A percentile compares a stretch with the other conserved stretches of the same genome.
Conservation (phyloP, 1,140 invertebrate species). For the Listronotus bonariensis region DNA sequence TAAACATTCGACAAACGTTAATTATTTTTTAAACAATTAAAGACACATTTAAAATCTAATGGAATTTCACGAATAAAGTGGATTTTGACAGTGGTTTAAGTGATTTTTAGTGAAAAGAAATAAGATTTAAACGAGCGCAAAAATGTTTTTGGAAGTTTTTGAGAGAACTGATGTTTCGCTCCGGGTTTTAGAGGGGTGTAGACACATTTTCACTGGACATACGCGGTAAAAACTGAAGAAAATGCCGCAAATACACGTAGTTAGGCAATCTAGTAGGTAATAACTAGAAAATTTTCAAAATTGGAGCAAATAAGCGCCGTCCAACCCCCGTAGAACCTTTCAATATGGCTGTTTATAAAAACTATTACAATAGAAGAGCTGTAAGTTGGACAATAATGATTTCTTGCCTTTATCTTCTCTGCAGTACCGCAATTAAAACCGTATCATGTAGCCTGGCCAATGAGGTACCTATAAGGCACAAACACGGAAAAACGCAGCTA, state of each 20-base stretch:
- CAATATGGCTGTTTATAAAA: constrained; percentile 44
- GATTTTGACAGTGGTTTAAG: background rate
- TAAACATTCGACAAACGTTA: background rate
- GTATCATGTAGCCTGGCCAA: constrained; percentile 35
- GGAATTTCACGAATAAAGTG: background rate
- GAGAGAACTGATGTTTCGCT: background rate
- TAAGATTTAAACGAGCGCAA: background rate
- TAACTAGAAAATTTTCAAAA: constrained; percentile 21
- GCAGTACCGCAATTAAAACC: constrained; percentile 41
- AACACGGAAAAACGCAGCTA: constrained; percentile 40
- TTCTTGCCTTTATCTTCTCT: constrained; percentile 45
- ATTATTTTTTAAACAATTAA: background rate
- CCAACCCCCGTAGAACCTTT: background rate
- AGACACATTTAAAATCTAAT: background rate
- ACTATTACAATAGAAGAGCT: constrained; percentile 41
- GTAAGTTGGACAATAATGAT: constrained; percentile 39
- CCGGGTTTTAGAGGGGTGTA: background rate
- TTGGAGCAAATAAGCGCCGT: constrained; percentile 10
- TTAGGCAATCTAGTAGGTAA: constrained; percentile 30
- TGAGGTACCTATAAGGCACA: constrained; percentile 43
- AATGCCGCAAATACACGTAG: constrained; percentile 8
- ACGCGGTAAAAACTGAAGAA: constrained; percentile 16
- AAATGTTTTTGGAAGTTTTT: constrained; percentile 13
- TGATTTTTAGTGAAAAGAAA: constrained; percentile 4
- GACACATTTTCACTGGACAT: constrained; percentile 3